Evolutionary conservation across 1,140 invertebrate species (phyloP), one percentile per base, ranked within the genome.

Genomic region (Latrodectus geometricus): DNA sequence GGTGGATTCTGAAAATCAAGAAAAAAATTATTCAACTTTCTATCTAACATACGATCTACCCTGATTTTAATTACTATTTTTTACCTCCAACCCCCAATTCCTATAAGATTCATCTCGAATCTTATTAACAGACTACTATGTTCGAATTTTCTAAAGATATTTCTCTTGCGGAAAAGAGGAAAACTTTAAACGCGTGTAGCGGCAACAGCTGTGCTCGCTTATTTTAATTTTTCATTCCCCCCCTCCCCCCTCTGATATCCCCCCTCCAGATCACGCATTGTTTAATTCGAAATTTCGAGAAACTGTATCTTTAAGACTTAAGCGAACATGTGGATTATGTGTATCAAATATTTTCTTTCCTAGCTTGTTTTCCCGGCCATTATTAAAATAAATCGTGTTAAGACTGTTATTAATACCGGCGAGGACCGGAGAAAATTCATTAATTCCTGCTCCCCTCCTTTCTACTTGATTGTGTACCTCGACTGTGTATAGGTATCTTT

Each of bases 181-280:
- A 17, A 20, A 23, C 23, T 76, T 76, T 61, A 20, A 56, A 76
- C 74, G 21, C 52, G 74, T 76, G 74, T 76, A 76, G 21, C 14
- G 54, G 52, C 52, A 52, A 76, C 74, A 76, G 74, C 74, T 76
- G 74, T 23, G 50, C 52, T 11, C 21, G n/a, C 52, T 76, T 76
- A 21, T 56, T 76, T 76, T 17, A 49, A 49, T 48, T 54, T 61
- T 3, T 61, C 11, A 75, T 20, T 75, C 14, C 14, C 56, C 14
- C n/a, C 21, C 21, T 56, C 11, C n/a, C 4, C 12, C n/a, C 50
- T 20, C 49, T n/a, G n/a, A n/a, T n/a, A 74, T 21, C 11, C 21
- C 20, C 12, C 54, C 54, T 8, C 17, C 54, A 61, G 54, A 61
- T 61, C 54, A 61, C 54, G 54, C 54, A 0, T 17, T 61, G 17